These are phyloP conservation scores for Zaprionus ghesquierei DNA, from an alignment of 1,140 invertebrate species.

Conservation along the genomic window DNA sequence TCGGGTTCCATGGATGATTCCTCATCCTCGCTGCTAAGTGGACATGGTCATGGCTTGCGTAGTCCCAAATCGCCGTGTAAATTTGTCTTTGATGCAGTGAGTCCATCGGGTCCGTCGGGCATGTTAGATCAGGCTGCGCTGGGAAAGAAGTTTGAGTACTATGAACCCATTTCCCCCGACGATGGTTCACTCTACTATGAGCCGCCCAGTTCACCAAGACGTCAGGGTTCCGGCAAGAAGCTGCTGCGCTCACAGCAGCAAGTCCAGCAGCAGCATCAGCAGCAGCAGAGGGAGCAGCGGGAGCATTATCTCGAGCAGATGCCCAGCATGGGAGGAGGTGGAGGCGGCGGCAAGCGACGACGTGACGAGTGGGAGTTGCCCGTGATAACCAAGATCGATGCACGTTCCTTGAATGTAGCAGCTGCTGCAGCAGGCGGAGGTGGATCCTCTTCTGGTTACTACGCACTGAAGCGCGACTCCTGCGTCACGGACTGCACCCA, in stretches of 20 bases:
- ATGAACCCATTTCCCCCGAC: conserved; percentile 80
- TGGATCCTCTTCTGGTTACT: conserved; percentile 35
- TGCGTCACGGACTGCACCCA: conserved; percentile 80
- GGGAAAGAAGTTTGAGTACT: conserved; percentile 77
- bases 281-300: not conserved
- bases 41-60: conserved; percentile 32
- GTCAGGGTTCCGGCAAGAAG: conserved; percentile 65
- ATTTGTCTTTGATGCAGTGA: conserved; percentile 82
- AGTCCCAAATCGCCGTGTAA: conserved; percentile 76
- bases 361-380: conserved; percentile 70
- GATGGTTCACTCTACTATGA: conserved; percentile 66
- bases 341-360: conserved; percentile 47
- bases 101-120: conserved; percentile 48
- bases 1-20: conserved; percentile 74
- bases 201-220: conserved; percentile 61
- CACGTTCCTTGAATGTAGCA: conserved; percentile 47
- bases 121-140: conserved; percentile 26
- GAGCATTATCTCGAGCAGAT: conserved; percentile 36
- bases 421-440: conserved; percentile 19
- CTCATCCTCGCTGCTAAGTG: conserved; percentile 55
- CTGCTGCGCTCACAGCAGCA: conserved; percentile 31
- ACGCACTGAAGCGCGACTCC: conserved; percentile 69
- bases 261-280: not conserved
- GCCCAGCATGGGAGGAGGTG: conserved; percentile 49
- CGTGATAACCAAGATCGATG: conserved; percentile 70